Base-by-base conservation (phyloP, 1,140 invertebrate genomes). In the Ptiloglossa arizonensis region DNA sequence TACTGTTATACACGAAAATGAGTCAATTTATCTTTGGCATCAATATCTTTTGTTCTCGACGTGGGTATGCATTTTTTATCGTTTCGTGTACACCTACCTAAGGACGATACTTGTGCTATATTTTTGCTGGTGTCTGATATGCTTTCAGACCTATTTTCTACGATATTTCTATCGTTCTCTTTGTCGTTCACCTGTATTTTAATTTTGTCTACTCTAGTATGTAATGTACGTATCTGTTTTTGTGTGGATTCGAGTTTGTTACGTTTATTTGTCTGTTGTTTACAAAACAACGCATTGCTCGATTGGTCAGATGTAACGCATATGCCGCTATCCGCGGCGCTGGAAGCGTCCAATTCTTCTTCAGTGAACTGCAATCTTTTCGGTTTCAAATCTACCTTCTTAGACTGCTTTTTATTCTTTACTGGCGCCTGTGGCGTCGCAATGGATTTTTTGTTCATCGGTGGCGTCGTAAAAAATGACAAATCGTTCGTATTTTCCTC, bases 1-100 rank as follows among this genome's bases (percentile, higher is more conserved):
- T 35, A 79, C 69, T 79, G 60, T 81, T 81, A 89, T 80, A 89
- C 77, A 67, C 88, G 85, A 13, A 87, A 87, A 68, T 87, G 85
- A 15, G 69, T 76, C 22, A 87, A 80, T 62, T 84, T 77, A 50
- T 64, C 67, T 80, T 69, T 83, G 4, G 17, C 5, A 60, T 52
- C 73, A 13, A n/a, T 50, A 67, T 74, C 59, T 41, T 60, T 79
- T 41, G 32, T 27, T 52, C 50, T 73, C 1, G 29, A 63, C 11
- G 41, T 46, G 41, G 52, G 35, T 0, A 38, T 38, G 48, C 22
- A 29, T 54, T 70, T 54, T 29, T 64, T 48, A 6, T 78, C 48
- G 54, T 44, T 64, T 5, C 50, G 67, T 22, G 15, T 60, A 54
- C 44, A 52, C 64, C 75, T 67, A 70, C 44, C 46, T 63, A 70